Percentiles rank a stretch among this genome's conserved stretches.
Conservation (phyloP, 2,888 invertebrate genomes). For the Ornithoptera priamus region DNA sequence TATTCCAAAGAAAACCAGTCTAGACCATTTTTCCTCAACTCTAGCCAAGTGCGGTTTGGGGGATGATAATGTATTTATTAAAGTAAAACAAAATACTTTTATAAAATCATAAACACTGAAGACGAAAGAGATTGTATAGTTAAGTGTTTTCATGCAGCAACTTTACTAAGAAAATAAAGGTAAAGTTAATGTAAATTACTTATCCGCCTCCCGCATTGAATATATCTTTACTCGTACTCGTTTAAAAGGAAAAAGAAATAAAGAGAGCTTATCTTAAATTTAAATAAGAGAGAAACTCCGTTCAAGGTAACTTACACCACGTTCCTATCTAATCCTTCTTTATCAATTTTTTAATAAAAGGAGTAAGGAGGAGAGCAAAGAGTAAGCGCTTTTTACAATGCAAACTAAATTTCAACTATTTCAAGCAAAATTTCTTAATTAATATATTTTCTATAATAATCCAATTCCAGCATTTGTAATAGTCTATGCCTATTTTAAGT, state of each 20-base stretch:
- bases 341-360: too few relatives aligned
- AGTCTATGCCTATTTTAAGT: too few relatives aligned
- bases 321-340: too few relatives aligned
- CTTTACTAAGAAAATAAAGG: conserved; percentile 3
- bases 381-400: too few relatives aligned
- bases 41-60: not conserved
- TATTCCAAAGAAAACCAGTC: too few relatives aligned
- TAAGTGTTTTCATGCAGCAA: conserved; percentile 2
- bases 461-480: too few relatives aligned
- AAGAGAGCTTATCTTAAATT: conserved; percentile 19
- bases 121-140: not conserved
- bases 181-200: conserved; percentile 16
- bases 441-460: too few relatives aligned
- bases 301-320: conserved; percentile 3
- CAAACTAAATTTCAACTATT: too few relatives aligned
- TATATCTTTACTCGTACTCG: conserved; percentile 1
- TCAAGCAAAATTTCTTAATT: too few relatives aligned
- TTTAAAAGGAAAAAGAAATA: conserved; percentile 10
- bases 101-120: not conserved
- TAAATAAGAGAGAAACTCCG: conserved; percentile 14
- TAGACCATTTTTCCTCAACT: too few relatives aligned
- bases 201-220: conserved; percentile 1
- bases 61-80: not conserved
- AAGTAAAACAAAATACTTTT: not conserved
- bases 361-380: too few relatives aligned